Conservation (phyloP, 2,888 invertebrate species). For the Barypeithes pellucidus region DNA sequence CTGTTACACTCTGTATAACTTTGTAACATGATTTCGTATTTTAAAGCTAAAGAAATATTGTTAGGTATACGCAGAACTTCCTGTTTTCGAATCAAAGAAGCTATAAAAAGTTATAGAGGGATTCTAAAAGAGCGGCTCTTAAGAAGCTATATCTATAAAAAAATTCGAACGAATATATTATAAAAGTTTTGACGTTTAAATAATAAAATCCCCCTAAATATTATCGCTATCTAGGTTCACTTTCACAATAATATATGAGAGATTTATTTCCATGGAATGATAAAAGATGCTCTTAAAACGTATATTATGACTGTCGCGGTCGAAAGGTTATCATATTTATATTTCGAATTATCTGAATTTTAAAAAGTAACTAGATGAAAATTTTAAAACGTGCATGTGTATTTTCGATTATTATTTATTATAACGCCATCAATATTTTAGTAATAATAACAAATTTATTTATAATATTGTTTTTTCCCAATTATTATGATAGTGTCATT, state of each 20-base stretch:
- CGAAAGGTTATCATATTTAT: slow-evolving; percentile 43
- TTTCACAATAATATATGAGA: slow-evolving; percentile 51
- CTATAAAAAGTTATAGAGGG: not conserved
- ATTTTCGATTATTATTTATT: slow-evolving; percentile 14
- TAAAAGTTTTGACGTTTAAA: slow-evolving; percentile 34
- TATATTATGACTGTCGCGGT: slow-evolving; percentile 48
- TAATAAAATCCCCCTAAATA: slow-evolving; percentile 47
- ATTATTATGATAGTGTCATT: not conserved
- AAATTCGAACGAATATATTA: slow-evolving; percentile 31
- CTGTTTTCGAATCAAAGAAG: not conserved
- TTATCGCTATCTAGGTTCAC: slow-evolving; percentile 44
- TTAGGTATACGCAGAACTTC: no score
- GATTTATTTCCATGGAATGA: slow-evolving; percentile 49
- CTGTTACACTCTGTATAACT: no score
- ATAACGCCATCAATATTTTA: slow-evolving; percentile 17
- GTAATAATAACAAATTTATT: slow-evolving; percentile 8
- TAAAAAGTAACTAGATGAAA: slow-evolving; percentile 33
- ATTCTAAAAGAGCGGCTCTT: slow-evolving; percentile 9
- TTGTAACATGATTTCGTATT: no score
- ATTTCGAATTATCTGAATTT: slow-evolving; percentile 40
- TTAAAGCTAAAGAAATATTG: no score
- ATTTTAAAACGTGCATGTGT: slow-evolving; percentile 22
- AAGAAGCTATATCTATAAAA: not conserved
- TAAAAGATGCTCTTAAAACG: slow-evolving; percentile 51
- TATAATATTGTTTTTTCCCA: not conserved